A percentile compares a stretch with the other conserved stretches of the same genome.
Conservation (phyloP, 2,113 vertebrate species). For the Phalacrocorax pelagicus region DNA sequence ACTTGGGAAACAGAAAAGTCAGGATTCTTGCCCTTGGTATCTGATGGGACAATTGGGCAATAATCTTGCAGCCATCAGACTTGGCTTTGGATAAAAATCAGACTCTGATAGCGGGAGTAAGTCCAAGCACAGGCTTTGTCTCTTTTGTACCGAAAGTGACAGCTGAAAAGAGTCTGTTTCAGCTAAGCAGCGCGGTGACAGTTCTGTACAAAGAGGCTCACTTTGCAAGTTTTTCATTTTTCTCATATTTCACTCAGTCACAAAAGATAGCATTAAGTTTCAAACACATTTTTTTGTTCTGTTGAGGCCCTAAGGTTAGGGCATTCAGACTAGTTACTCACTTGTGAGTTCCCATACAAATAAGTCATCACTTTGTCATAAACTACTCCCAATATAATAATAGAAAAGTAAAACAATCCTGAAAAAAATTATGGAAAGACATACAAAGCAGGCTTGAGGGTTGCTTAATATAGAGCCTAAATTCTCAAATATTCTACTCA, state of each 20-base stretch:
- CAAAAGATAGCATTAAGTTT: neutral
- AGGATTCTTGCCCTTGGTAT: neutral
- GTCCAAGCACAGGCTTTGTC: neutral
- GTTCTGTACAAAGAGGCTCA: neutral
- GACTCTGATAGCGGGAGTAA: neutral
- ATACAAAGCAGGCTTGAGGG: neutral
- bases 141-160: conserved; percentile 24
- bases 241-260: neutral
- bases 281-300: neutral
- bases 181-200: neutral
- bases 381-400: neutral
- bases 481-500: neutral
- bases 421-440: neutral
- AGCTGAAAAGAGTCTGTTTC: conserved; percentile 20
- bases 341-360: neutral
- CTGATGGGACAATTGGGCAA: neutral
- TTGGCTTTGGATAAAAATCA: neutral
- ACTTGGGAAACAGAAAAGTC: neutral
- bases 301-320: neutral
- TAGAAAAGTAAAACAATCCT: neutral
- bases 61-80: neutral
- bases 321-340: neutral
- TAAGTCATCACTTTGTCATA: neutral
- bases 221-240: neutral
- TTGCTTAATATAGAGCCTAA: neutral